Evolutionary conservation across 1,140 invertebrate species (phyloP), one percentile per base, ranked within the genome.

Genomic region (Lordiphosa clarofinis): DNA sequence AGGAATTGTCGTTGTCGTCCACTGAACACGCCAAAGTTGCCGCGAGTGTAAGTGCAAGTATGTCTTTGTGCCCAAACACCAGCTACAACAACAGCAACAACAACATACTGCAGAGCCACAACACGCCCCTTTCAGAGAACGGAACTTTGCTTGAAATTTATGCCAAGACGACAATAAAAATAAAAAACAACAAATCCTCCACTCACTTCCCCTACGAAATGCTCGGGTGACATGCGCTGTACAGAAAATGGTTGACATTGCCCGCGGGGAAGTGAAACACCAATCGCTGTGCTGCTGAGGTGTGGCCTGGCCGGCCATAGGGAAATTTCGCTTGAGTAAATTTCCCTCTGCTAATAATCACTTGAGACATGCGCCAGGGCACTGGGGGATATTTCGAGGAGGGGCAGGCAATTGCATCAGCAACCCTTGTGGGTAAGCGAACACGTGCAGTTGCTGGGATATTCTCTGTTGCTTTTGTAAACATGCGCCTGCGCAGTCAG

Each of bases 331-430:
- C 84, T 64, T 78, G 68, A 74, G 56, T 64, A 65, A 78, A 86
- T 87, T 87, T 75, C 75, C 79, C 78, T 58, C 78, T 65, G 76
- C 62, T 55, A 68, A 82, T 82, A 84, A 82, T 82, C 78, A 82
- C 73, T 84, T 73, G 64, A 82, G 78, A 82, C 78, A 70, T 70
- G 78, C 78, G 78, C 78, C 31, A n/a, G 12, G 37, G 50, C 5
- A 15, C 15, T 15, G 15, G 15, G 15, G 15, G 15, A 15, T 15
- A 15, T 15, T 15, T 15, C 15, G 38, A 24, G 33, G 10, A 11
- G 7, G 72, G 76, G 65, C 69, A 63, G 66, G 19, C 50, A 43
- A 40, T 49, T 55, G 55, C 37, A 31, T 38, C 7, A 43, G 67
- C 78, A 81, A 82, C 75, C 75, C 75, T 76, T 65, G 75, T 44